Evolutionary conservation across 2,797 vertebrate species (phyloP), one percentile per base, ranked within the genome.

Genomic region (Austrolebias charrua): DNA sequence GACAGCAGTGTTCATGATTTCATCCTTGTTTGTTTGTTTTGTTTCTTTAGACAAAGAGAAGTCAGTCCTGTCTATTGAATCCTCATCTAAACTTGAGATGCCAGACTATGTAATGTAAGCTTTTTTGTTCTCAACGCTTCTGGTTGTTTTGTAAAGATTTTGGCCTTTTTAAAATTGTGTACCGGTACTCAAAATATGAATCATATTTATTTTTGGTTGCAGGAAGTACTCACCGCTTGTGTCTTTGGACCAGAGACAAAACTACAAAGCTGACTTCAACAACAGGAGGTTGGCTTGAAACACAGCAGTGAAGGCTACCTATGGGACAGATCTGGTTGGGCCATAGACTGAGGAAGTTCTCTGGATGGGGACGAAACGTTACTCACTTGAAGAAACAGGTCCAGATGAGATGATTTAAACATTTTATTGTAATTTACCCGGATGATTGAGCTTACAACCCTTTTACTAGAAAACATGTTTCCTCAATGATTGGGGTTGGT

Each of bases 81-180:
- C 93, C 67, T 92, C 92, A 55, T 91, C 95, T 74, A 88, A 91
- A 61, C 82, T 76, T 31, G 91, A 93, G 77, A 88, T 84, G 18
- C 92, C 94, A 10, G 95, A 96, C 87, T 96, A 95, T 80, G 78
- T 94, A 62, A 73, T 70, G 96, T 98, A 83, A 96, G 96, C 95
- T 35, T 24, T 28, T 59, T 15, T 44, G 59, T 33, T 14, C 24
- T 40, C 38, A 40, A 13, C 38, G 13, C 10, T 40, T 13, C 18
- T 10, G 5, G 35, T 44, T 20, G 18, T 38, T 71, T 9, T 58
- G 53, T 66, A 35, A 70, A 69, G 24, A 35, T 20, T 5, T 5
- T 8, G 15, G 57, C 15, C 24, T 38, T 60, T 33, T 42, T 33
- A 7, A 31, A 38, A 4, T 40, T 10, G 19, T 52, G 42, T 40